Evolutionary conservation across 2,888 invertebrate species (phyloP).

Genomic region (Drosophila ezoana): DNA sequence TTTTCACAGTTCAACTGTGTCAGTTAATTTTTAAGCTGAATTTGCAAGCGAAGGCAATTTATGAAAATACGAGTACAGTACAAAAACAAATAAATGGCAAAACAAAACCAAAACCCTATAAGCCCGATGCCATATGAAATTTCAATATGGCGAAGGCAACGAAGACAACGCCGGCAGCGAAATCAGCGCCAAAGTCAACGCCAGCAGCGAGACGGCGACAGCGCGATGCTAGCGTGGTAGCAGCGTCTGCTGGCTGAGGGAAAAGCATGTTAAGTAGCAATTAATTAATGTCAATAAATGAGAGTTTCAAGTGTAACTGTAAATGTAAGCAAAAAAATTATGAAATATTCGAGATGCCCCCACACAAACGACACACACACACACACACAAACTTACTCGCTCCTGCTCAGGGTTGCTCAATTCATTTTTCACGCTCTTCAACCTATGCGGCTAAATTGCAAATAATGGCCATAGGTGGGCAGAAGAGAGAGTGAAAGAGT

Average conservation of each 20-base stretch:
- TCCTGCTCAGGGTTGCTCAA: slow-evolving; percentile 26
- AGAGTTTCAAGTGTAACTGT: slow-evolving; percentile 37
- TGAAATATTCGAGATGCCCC: slow-evolving; percentile 52
- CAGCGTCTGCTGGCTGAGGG: slow-evolving; percentile 3
- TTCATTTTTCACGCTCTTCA: slow-evolving; percentile 32
- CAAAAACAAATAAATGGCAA: slow-evolving; percentile 23
- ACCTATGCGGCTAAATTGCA: slow-evolving; percentile 58
- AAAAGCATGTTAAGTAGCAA: slow-evolving; percentile 60
- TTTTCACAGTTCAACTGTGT: slow-evolving; percentile 58
- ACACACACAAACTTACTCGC: neutral
- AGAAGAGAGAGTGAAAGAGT: slow-evolving; percentile 11
- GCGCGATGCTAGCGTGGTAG: slow-evolving; percentile 7
- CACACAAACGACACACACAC: too few relatives aligned
- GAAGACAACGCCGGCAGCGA: slow-evolving; percentile 17
- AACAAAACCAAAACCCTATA: slow-evolving; percentile 37
- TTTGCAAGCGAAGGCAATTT: slow-evolving; percentile 57
- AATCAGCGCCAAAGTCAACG: slow-evolving; percentile 5
- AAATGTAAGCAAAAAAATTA: slow-evolving; percentile 50
- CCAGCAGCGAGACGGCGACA: slow-evolving; percentile 1
- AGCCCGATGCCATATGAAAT: slow-evolving; percentile 42
- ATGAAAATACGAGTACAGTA: slow-evolving; percentile 39
- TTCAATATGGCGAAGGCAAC: slow-evolving; percentile 51
- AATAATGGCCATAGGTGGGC: slow-evolving; percentile 57
- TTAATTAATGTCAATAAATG: slow-evolving; percentile 67
- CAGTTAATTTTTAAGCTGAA: slow-evolving; percentile 72